Conservation (phyloP, 2,888 invertebrate genomes). For the Limnephilus rhombicus region DNA sequence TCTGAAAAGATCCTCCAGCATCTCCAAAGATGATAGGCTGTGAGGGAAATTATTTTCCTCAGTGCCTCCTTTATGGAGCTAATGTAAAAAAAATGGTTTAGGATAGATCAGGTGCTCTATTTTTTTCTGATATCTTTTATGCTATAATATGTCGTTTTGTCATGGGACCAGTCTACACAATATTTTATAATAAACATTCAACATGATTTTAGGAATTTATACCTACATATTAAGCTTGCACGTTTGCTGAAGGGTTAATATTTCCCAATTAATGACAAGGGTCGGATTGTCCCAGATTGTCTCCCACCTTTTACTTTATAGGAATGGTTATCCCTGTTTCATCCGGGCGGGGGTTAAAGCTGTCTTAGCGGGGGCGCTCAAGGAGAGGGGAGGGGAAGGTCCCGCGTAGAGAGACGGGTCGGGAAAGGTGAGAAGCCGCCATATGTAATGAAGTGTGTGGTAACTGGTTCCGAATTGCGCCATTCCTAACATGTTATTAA, state of each 20-base stretch:
- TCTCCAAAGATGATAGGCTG: too few species aligned
- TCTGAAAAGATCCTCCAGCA: too few species aligned
- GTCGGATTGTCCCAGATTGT: not conserved
- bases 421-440: not conserved
- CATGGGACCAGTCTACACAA: not conserved
- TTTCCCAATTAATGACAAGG: not conserved
- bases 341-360: not conserved
- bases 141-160: too few species aligned
- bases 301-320: not conserved
- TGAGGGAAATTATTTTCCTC: too few species aligned
- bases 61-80: too few species aligned
- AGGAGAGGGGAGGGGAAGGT: not conserved
- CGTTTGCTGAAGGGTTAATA: not conserved
- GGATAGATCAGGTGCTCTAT: too few species aligned
- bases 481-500: conserved; percentile 1
- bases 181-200: not conserved
- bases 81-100: too few species aligned
- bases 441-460: conserved; percentile 1
- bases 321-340: not conserved
- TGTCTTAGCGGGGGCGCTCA: not conserved
- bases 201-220: not conserved
- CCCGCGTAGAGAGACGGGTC: not conserved
- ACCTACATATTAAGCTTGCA: not conserved
- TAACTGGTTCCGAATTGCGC: not conserved
- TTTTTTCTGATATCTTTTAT: too few species aligned